Evolutionary conservation across 2,888 invertebrate species (phyloP).

Genomic region (Amiota mariae): DNA sequence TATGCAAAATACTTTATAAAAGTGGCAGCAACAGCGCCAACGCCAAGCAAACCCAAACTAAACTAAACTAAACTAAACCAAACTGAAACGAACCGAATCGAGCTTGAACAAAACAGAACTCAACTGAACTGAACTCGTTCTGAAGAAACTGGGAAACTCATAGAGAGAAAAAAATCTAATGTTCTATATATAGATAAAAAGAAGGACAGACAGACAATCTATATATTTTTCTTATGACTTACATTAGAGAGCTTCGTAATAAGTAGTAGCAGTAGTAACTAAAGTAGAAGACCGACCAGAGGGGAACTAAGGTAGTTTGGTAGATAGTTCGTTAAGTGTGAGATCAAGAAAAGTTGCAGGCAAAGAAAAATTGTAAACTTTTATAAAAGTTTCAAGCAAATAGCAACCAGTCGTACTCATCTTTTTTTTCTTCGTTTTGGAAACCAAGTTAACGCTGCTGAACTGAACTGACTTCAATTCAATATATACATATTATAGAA

Average conservation of each 20-base stretch:
- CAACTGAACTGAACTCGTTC: slow-evolving; percentile 13
- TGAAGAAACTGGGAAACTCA: neutral
- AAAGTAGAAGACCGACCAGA: neutral
- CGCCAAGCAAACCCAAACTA: neutral
- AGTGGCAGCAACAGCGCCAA: slow-evolving; percentile 13
- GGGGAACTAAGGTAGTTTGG: too few species aligned
- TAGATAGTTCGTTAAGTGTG: neutral
- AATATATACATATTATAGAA: neutral
- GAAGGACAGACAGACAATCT: neutral
- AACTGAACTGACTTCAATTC: too few species aligned
- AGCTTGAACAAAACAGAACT: neutral
- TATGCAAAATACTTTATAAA: slow-evolving; percentile 36
- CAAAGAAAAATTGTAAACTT: slow-evolving; percentile 20
- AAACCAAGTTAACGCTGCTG: too few species aligned
- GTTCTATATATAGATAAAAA: neutral
- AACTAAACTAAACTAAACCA: neutral
- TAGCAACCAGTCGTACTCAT: too few species aligned
- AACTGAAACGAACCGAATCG: neutral
- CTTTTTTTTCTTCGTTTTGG: too few species aligned
- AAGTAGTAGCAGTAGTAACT: slow-evolving; percentile 1
- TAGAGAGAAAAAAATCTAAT: slow-evolving; percentile 1
- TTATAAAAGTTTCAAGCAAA: slow-evolving; percentile 12
- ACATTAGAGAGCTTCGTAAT: slow-evolving; percentile 20
- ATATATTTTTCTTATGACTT: slow-evolving; percentile 29
- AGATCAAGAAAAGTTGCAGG: neutral